Evolutionary conservation across 2,797 vertebrate genomes (phyloP).

Genomic region (Eleutherodactylus coqui): DNA sequence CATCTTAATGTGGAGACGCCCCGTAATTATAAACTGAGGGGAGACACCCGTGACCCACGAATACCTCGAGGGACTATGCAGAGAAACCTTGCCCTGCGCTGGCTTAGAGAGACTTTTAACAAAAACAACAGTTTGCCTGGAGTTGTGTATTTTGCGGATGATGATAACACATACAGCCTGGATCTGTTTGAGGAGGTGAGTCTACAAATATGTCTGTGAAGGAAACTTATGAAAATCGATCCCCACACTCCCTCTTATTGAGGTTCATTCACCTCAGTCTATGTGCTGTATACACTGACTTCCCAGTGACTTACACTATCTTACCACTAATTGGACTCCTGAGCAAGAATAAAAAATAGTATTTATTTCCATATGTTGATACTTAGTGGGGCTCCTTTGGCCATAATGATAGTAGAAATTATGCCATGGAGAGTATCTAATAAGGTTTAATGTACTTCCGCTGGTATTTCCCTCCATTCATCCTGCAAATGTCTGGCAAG

Average conservation of each 20-base stretch:
- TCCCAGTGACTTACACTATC: neutral
- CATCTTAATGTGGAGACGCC: constrained; percentile 98
- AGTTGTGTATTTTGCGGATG: constrained; percentile 93
- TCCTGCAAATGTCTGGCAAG: no score
- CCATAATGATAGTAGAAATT: no score
- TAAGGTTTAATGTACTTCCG: no score
- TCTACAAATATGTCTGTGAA: neutral
- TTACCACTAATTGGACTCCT: no score
- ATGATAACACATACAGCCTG: constrained; percentile 97
- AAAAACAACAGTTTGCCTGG: constrained; percentile 89
- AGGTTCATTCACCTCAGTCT: neutral
- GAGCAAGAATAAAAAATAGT: no score
- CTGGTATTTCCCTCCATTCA: no score
- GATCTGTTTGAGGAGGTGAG: constrained; percentile 96
- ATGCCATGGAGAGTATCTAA: no score
- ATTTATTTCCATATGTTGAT: no score
- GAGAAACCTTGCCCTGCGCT: constrained; percentile 92
- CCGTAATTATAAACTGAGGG: constrained; percentile 93
- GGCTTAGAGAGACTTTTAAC: constrained; percentile 94
- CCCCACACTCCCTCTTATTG: neutral
- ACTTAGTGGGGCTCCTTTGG: no score
- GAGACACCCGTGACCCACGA: constrained; percentile 90
- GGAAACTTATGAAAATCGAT: no score
- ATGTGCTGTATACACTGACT: neutral
- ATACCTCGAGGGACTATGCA: constrained; percentile 98